These are phyloP conservation scores for Phyllopteryx taeniolatus DNA, from an alignment of 2,113 vertebrate species.

Conservation along the genomic window DNA sequence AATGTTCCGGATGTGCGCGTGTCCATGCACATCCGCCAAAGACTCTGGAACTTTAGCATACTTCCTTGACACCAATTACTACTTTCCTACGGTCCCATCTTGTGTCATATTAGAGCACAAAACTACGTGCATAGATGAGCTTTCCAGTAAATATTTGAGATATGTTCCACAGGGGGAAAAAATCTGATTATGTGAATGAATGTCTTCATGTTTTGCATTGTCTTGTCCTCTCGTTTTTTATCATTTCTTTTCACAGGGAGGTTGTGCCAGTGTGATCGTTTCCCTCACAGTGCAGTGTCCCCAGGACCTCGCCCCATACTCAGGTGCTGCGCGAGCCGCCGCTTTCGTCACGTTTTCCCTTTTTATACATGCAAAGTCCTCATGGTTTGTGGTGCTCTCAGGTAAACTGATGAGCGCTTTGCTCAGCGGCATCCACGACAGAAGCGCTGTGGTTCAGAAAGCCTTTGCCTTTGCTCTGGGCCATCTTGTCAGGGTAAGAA, in stretches of 20 bases:
- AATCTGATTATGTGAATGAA: background rate
- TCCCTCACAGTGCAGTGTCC: conserved; percentile 94
- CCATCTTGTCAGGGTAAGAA: conserved; percentile 89
- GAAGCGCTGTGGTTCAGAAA: conserved; percentile 89
- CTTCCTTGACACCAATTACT: too few species aligned
- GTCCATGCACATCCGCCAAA: too few species aligned
- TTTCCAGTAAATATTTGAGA: background rate
- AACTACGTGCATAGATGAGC: background rate
- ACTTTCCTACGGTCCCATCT: background rate
- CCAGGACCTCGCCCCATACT: conserved; percentile 91
- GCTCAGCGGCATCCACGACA: conserved; percentile 87
- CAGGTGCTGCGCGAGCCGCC: conserved; percentile 72
- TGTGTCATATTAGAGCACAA: background rate
- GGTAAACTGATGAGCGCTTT: conserved; percentile 96
- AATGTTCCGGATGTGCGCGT: too few species aligned
- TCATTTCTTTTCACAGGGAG: conserved; percentile 75
- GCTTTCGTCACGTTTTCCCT: background rate
- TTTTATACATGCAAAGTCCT: background rate
- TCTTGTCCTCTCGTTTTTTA: background rate
- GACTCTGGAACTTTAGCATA: background rate
- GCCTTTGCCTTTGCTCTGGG: conserved; percentile 92
- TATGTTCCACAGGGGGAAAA: background rate
- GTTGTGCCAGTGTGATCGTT: conserved; percentile 94
- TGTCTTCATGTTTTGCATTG: background rate
- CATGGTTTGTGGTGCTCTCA: conserved; percentile 43